A percentile compares a stretch with the other conserved stretches of the same genome.
These are phyloP conservation scores for Falcunculus frontatus DNA, from an alignment of 2,113 vertebrate species.

Conservation along the genomic window DNA sequence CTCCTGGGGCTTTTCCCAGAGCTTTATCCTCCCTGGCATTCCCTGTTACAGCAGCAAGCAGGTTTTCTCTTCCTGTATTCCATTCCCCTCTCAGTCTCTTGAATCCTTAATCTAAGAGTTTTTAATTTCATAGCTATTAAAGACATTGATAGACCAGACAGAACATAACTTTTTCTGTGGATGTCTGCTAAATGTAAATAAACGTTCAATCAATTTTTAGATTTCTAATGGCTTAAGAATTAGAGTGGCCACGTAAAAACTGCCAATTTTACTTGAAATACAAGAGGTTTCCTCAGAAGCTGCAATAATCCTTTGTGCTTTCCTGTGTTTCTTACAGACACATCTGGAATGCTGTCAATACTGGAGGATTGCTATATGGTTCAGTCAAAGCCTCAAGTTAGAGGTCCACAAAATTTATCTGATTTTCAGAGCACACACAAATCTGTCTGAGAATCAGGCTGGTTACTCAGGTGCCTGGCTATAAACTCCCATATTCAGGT, in stretches of 20 bases:
- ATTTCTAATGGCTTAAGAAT: slow-evolving; percentile 51
- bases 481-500: background rate
- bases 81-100: background rate
- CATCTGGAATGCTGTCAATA: background rate
- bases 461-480: background rate
- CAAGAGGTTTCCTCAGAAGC: background rate
- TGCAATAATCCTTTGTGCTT: background rate
- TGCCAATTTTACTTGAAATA: slow-evolving; percentile 35
- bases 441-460: background rate
- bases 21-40: background rate
- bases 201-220: slow-evolving; percentile 28
- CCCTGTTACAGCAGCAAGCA: background rate
- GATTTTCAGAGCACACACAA: background rate
- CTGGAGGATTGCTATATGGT: background rate
- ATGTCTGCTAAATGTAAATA: background rate
- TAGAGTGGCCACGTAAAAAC: slow-evolving; percentile 11
- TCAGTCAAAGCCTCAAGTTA: background rate
- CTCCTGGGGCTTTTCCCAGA: background rate
- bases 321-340: background rate
- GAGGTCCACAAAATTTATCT: background rate
- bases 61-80: background rate
- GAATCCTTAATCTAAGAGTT: background rate
- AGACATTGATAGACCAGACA: background rate
- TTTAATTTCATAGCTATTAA: slow-evolving; percentile 21
- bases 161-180: background rate